phyloP scores from a whole-genome alignment of 2,888 invertebrate genomes.

The Adineta ricciae region DNA sequence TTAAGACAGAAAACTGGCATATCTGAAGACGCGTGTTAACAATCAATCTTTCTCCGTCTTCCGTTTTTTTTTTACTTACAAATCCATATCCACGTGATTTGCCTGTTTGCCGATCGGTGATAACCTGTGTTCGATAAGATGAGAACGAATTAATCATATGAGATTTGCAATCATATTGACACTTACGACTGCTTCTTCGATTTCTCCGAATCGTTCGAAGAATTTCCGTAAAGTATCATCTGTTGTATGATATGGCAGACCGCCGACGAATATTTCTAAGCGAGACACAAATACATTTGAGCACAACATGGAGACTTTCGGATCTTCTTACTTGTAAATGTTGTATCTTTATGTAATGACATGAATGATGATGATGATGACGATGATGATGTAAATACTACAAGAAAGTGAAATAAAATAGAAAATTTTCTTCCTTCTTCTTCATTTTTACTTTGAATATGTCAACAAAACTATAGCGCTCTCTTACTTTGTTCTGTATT shows the following conservation, averaged over 20 bases:
- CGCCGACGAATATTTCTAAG: slow-evolving; percentile 89
- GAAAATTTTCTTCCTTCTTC: neutral
- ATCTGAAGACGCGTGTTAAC: neutral
- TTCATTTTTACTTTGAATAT: neutral
- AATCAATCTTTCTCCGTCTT: neutral
- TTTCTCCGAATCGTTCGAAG: slow-evolving; percentile 89
- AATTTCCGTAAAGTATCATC: slow-evolving; percentile 88
- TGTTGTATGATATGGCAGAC: slow-evolving; percentile 85
- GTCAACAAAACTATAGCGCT: neutral
- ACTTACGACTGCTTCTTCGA: slow-evolving; percentile 94
- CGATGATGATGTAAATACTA: neutral
- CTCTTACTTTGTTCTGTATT: neutral
- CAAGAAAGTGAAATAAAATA: neutral
- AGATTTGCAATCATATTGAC: slow-evolving; percentile 80
- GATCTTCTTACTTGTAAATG: slow-evolving; percentile 64
- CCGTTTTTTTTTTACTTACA: slow-evolving; percentile 60
- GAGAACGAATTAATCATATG: neutral
- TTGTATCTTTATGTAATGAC: slow-evolving; percentile 67
- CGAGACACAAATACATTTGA: slow-evolving; percentile 42
- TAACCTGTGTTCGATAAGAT: slow-evolving; percentile 55
- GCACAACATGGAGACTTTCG: neutral
- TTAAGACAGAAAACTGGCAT: neutral
- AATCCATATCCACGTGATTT: slow-evolving; percentile 96
- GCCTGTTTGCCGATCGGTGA: slow-evolving; percentile 89
- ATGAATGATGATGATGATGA: neutral